Evolutionary conservation across 1,140 invertebrate genomes (phyloP), one percentile per base, ranked within the genome.

Genomic region (Brachionus asplanchnoidis): DNA sequence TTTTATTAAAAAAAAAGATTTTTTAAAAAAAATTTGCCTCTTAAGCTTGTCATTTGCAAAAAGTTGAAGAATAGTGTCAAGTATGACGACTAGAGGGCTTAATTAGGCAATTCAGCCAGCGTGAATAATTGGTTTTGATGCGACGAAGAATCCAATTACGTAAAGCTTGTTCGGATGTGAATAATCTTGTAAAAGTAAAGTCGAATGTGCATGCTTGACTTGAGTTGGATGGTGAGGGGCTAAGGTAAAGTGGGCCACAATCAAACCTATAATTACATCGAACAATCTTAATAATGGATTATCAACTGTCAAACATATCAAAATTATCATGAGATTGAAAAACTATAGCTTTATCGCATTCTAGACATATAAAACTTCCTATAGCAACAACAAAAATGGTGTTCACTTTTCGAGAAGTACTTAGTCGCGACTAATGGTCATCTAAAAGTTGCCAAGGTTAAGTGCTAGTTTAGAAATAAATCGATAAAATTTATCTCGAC

Each of bases 251-350:
- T 42, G 32, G 40, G 17, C 68, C 9, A 73, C 32, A 20, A 42
- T 73, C 32, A 42, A 73, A n/a, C 68, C 68, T 73, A 42, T 73
- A 73, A 73, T 73, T 73, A 73, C 32, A 73, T 73, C 40, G 14
- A 9, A 32, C 40, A 73, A 73, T 73, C 68, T 73, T 73, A 73
- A 73, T 73, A 73, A 73, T 73, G 68, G 68, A 42, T 42, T 73
- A 73, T 73, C 68, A 73, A 73, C 68, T 73, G 68, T 73, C 68
- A 73, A 73, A 73, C 68, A 73, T 73, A 73, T 73, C 68, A 73
- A 73, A 73, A 40, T 73, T 73, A 73, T 73, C 68, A 73, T 73
- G 68, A 73, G 68, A 73, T 40, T n/a, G 68, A 73, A 40, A 40
- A 36, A 44, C 12, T 73, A 73, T 23, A 68, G 26, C 66, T 68